A percentile compares a stretch with the other conserved stretches of the same genome.
Conservation (phyloP, 1,140 invertebrate species). For the Anastatus disparis region DNA sequence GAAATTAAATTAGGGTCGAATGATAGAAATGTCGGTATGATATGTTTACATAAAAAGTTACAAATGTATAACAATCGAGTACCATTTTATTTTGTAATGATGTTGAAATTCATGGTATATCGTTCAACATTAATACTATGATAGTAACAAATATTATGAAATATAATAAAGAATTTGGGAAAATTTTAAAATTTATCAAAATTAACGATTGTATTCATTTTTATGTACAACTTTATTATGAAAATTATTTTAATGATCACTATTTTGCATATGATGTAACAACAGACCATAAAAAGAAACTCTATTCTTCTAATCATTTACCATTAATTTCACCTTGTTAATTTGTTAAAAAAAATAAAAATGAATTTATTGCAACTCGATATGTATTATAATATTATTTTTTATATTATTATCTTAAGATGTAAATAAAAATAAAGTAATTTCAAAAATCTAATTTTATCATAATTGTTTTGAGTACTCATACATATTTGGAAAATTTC, state of each 20-base stretch:
- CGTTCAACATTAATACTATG: not conserved
- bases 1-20: not conserved
- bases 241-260: not conserved
- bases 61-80: not conserved
- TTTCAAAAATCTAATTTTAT: too few relatives aligned
- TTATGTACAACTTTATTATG: not conserved
- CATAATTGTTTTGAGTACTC: too few relatives aligned
- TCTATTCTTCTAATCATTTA: too few relatives aligned
- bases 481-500: too few relatives aligned
- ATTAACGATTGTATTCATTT: not conserved
- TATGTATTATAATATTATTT: too few relatives aligned
- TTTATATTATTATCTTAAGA: too few relatives aligned
- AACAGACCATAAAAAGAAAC: too few relatives aligned
- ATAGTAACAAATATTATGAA: too few relatives aligned
- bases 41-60: not conserved
- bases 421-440: too few relatives aligned
- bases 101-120: not conserved
- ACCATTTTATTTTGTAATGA: not conserved
- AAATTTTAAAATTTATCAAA: conserved; percentile 13
- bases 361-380: too few relatives aligned
- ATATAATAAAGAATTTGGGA: not conserved
- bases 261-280: conserved; percentile 1
- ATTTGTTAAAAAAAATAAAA: too few relatives aligned
- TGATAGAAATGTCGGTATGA: not conserved
- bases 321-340: too few relatives aligned